Evolutionary conservation across 1,140 invertebrate species (phyloP).

Genomic region (Ips nitidus): DNA sequence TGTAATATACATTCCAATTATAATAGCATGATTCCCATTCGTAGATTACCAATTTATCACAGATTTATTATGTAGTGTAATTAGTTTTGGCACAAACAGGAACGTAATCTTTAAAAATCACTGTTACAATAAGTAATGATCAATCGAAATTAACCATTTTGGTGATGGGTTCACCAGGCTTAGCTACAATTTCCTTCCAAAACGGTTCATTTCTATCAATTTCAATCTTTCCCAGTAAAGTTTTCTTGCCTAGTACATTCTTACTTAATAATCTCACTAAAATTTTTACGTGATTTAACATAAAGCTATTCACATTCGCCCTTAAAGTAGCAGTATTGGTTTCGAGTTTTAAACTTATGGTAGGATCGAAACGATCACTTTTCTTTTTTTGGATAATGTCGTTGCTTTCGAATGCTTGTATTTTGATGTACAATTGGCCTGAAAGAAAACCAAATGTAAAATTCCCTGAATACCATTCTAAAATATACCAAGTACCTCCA

Average conservation of each 20-base stretch:
- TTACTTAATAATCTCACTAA: conserved; percentile 46
- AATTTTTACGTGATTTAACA: conserved; percentile 51
- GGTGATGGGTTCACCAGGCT: conserved; percentile 41
- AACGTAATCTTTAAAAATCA: neutral
- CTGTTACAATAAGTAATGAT: neutral
- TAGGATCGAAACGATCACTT: conserved; percentile 69
- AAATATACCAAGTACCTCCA: conserved; percentile 55
- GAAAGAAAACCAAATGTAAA: conserved; percentile 32
- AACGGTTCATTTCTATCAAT: conserved; percentile 50
- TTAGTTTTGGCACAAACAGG: too few relatives aligned
- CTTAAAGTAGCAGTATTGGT: conserved; percentile 49
- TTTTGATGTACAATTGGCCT: conserved; percentile 73
- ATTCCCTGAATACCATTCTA: neutral
- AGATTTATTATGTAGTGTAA: too few relatives aligned
- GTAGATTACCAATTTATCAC: too few relatives aligned
- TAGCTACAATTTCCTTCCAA: conserved; percentile 45
- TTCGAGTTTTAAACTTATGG: conserved; percentile 60
- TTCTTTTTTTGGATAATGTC: conserved; percentile 74
- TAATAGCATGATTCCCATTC: too few relatives aligned
- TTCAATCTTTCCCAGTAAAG: conserved; percentile 57
- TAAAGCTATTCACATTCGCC: conserved; percentile 58
- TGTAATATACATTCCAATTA: too few relatives aligned
- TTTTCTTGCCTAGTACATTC: conserved; percentile 59
- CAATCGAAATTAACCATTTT: conserved; percentile 44
- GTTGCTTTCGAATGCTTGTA: conserved; percentile 68